Evolutionary conservation across 2,797 vertebrate species (phyloP), one percentile per base, ranked within the genome.

Genomic region (Sorex maritimensis): DNA sequence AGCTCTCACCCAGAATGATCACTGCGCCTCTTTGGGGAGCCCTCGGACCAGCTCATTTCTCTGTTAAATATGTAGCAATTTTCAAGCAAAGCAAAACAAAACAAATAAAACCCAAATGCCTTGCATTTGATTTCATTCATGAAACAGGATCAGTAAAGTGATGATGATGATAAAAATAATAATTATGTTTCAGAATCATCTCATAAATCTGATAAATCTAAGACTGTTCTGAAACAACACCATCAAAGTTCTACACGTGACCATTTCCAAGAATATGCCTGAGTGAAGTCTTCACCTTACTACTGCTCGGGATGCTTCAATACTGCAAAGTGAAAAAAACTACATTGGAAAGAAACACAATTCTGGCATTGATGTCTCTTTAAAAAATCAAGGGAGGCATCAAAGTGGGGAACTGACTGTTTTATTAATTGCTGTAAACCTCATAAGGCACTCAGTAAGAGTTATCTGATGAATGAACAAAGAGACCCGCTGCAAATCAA

Each of bases 141-240:
- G 82, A 92, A 87, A 69, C 0, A 88, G 73, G 21, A 86, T 6
- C 17, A 82, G n/a, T 63, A 88, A 91, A 95, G 81, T 73, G 52
- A 87, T 80, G 41, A 44, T 44, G 41, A 44, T 44, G 41, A 44
- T 44, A 7, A 44, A 5, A 44, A 44, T 44, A 44, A 44, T 44
- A 44, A 44, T 34, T 34, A 67, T 81, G 46, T 44, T 49, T 52
- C 30, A 89, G 49, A 52, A 78, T 44, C 75, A 89, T 49, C 83
- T 88, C 71, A 68, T 61, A 88, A 78, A 88, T 83, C 44, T 88
- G 72, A 88, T 2, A 88, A 61, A 52, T 87, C 65, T 28, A 34
- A 75, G 89, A 72, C 23, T 89, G 17, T 81, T 77, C 72, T 80
- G 38, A 95, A 96, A 94, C 23, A 74, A 74, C 84, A 85, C 55